phyloP scores from a whole-genome alignment of 2,797 vertebrate genomes.

The Crax fasciolata region DNA sequence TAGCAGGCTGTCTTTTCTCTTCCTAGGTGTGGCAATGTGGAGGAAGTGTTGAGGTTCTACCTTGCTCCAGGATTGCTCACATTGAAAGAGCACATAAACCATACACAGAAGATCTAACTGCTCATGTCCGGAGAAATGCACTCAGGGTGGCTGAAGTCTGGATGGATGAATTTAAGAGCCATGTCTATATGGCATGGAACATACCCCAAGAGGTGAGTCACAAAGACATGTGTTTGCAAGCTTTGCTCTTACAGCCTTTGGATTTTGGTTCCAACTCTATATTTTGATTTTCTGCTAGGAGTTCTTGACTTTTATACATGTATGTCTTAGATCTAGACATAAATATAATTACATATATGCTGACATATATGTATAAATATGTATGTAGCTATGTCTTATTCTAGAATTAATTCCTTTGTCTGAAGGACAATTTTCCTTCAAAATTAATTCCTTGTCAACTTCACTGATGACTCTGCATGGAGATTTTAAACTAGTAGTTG shows the following conservation, averaged over 20 bases:
- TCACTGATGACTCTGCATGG: neutral
- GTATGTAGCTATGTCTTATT: neutral
- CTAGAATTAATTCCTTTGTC: neutral
- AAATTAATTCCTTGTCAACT: neutral
- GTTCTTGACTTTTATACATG: neutral
- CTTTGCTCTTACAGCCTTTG: neutral
- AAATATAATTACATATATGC: neutral
- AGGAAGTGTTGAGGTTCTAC: conserved; percentile 96
- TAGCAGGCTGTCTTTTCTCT: neutral
- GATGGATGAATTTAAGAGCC: conserved; percentile 99
- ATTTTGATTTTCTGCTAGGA: neutral
- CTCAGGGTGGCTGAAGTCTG: conserved; percentile 96
- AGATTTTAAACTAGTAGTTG: neutral
- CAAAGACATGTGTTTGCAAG: neutral
- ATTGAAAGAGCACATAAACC: conserved; percentile 98
- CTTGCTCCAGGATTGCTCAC: conserved; percentile 95
- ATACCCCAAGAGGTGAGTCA: conserved; percentile 93
- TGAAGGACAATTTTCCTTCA: neutral
- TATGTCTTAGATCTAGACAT: neutral
- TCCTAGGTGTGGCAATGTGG: conserved; percentile 96
- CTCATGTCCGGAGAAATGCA: conserved; percentile 94
- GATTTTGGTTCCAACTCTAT: neutral
- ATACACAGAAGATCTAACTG: conserved; percentile 94
- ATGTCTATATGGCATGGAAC: conserved; percentile 99
- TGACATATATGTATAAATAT: neutral